Conservation (phyloP, 92 coral and sea anemone genomes). For the Nematostella vectensis region DNA sequence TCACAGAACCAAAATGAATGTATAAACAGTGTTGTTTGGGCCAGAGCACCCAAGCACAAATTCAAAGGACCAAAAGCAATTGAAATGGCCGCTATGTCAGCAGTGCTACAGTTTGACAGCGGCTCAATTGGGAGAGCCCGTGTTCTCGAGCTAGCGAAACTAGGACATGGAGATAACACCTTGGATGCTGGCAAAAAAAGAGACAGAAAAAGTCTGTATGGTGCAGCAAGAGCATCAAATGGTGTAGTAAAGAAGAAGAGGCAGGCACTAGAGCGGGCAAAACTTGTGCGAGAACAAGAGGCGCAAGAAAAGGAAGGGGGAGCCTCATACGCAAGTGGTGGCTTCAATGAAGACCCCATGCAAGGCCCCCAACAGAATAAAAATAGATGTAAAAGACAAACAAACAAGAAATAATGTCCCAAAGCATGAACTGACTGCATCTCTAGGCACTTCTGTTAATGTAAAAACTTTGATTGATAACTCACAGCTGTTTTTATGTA, state of each 20-base stretch:
- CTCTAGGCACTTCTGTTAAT: background rate
- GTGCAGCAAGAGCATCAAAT: conserved; percentile 1
- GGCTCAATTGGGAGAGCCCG: conserved; percentile 11
- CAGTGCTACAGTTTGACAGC: conserved; percentile 17
- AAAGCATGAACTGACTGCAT: no score
- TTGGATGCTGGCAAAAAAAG: background rate
- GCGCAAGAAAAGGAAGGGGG: conserved; percentile 7
- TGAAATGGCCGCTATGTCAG: conserved; percentile 24
- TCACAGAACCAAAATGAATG: conserved; percentile 26
- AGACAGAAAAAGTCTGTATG: conserved; percentile 4
- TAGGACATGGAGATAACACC: conserved; percentile 5
- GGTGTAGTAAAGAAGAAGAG: conserved; percentile 1
- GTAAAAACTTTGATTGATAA: background rate
- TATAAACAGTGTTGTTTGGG: conserved; percentile 27
- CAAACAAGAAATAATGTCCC: conserved; percentile 2
- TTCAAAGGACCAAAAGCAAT: conserved; percentile 15
- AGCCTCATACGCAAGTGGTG: conserved; percentile 11
- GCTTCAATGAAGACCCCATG: conserved; percentile 12
- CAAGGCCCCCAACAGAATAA: background rate
- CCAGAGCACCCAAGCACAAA: conserved; percentile 26
- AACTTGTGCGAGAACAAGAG: conserved; percentile 10
- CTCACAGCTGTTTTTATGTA: no score
- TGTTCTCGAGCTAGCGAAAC: conserved; percentile 13
- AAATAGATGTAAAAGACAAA: background rate
- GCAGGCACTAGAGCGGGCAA: conserved; percentile 4